These are phyloP conservation scores for Aporophyla nigra DNA, from an alignment of 2,888 invertebrate genomes.

Conservation along the genomic window DNA sequence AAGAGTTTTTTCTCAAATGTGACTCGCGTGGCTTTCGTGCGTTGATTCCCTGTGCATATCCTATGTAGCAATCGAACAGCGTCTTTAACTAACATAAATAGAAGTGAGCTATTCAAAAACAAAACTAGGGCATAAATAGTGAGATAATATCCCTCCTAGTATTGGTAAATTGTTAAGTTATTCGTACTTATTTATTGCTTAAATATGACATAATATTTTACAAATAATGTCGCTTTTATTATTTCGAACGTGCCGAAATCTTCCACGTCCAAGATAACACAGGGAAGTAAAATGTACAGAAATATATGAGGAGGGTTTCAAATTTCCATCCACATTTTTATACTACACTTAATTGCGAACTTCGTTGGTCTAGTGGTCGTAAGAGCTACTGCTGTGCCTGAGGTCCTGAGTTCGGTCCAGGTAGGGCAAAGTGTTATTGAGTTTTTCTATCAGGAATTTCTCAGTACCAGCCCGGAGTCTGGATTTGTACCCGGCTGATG, in stretches of 20 bases:
- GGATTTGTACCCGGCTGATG: no score
- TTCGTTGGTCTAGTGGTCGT: no score
- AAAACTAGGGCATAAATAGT: constrained; percentile 6
- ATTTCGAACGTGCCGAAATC: background rate
- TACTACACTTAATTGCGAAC: no score
- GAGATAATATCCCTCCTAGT: constrained; percentile 6
- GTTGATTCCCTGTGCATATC: no score
- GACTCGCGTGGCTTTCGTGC: background rate
- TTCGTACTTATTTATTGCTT: constrained; percentile 41
- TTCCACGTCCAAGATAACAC: background rate
- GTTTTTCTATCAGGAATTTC: no score
- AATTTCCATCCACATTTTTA: no score
- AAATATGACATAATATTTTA: background rate
- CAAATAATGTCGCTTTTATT: background rate
- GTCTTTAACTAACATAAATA: background rate
- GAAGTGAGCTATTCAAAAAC: background rate
- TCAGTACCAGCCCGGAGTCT: no score
- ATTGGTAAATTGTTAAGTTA: constrained; percentile 23
- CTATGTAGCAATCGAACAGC: no score
- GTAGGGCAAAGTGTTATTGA: no score
- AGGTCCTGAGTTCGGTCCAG: no score
- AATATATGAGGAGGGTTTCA: background rate
- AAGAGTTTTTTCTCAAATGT: background rate
- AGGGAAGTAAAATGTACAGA: background rate
- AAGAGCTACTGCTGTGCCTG: no score